These are phyloP conservation scores for Terebella lapidaria DNA, from an alignment of 2,888 invertebrate genomes.

Conservation along the genomic window DNA sequence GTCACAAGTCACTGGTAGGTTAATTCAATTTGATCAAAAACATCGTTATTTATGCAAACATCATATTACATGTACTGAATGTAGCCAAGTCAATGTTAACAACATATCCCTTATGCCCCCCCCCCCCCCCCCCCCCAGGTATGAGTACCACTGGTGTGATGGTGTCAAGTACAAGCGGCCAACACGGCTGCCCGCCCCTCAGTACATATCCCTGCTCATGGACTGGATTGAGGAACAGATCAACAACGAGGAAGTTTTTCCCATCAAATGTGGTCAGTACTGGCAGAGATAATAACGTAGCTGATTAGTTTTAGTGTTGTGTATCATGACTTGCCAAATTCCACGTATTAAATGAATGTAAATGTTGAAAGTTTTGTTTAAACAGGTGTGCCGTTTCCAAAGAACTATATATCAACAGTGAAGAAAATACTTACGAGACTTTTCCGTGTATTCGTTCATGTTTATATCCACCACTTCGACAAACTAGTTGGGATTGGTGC, in stretches of 20 bases:
- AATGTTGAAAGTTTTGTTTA: neutral
- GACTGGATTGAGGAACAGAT: conserved; percentile 89
- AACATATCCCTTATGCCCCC: no score
- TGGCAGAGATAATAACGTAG: no score
- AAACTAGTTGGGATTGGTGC: conserved; percentile 61
- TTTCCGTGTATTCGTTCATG: conserved; percentile 87
- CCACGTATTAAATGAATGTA: no score
- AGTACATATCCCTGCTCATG: conserved; percentile 78
- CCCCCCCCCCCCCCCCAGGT: no score
- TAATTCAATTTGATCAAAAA: no score
- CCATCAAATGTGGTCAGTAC: conserved; percentile 68
- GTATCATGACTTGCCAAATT: no score
- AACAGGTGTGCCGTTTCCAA: conserved; percentile 79
- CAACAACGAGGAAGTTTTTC: conserved; percentile 81
- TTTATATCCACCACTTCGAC: conserved; percentile 91
- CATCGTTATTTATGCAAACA: no score
- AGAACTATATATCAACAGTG: conserved; percentile 71
- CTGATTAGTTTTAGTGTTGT: no score
- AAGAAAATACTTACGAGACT: conserved; percentile 82
- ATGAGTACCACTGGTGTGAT: conserved; percentile 88
- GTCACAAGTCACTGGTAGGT: no score
- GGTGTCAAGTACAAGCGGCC: conserved; percentile 66
- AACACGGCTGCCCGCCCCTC: conserved; percentile 74
- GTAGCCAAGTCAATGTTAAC: no score
- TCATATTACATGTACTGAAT: no score